Conservation (phyloP, 2,888 invertebrate species). For the Carcina quercana region DNA sequence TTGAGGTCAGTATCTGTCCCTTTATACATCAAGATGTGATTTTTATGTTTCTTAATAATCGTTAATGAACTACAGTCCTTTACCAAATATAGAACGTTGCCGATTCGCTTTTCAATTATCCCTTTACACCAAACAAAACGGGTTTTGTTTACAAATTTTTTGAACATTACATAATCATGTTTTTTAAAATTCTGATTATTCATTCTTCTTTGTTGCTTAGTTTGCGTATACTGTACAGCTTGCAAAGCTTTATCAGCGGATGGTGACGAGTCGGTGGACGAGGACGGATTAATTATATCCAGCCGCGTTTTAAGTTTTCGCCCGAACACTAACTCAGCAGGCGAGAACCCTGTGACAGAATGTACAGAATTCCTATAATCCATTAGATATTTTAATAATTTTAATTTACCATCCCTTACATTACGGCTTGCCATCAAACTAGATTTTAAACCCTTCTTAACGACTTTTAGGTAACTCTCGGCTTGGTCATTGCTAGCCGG, state of each 20-base stretch:
- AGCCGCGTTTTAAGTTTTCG: conserved; percentile 12
- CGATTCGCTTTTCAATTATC: conserved; percentile 8
- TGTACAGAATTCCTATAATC: conserved; percentile 19
- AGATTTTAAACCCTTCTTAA: conserved; percentile 21
- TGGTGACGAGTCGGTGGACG: conserved; percentile 7
- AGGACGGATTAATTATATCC: conserved; percentile 11
- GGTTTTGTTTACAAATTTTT: conserved; percentile 8
- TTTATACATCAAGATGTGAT: conserved; percentile 7
- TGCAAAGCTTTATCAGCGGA: conserved; percentile 5
- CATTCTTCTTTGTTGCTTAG: conserved; percentile 8
- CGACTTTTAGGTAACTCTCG: conserved; percentile 20
- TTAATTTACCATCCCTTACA: conserved; percentile 4
- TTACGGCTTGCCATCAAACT: conserved; percentile 6
- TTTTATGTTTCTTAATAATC: conserved; percentile 6
- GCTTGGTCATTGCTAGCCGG: too few species aligned
- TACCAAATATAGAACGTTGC: conserved; percentile 10
- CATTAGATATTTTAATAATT: conserved; percentile 17
- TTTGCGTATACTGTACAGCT: conserved; percentile 15
- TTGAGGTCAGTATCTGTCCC: neutral
- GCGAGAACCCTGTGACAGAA: conserved; percentile 12
- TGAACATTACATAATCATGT: conserved; percentile 7
- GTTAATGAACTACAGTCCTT: conserved; percentile 1
- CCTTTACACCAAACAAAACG: conserved; percentile 13
- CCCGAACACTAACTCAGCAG: conserved; percentile 16
- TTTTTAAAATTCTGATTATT: neutral